A percentile compares a stretch with the other conserved stretches of the same genome.
Conservation (phyloP, 1,140 invertebrate genomes). For the Meloidogyne hapla region DNA sequence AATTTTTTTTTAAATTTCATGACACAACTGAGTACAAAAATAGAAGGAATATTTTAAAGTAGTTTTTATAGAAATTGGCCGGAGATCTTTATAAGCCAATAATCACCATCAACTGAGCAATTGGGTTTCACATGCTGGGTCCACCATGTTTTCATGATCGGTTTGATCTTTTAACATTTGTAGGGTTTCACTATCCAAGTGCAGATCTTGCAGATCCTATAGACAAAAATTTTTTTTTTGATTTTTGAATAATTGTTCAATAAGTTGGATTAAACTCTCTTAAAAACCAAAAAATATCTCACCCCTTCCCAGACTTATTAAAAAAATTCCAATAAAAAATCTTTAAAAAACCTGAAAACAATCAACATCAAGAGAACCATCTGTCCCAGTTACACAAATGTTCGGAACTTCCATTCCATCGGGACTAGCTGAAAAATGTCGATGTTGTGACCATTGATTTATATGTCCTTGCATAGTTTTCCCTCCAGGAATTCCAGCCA, state of each 20-base stretch:
- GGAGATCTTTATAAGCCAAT: neutral
- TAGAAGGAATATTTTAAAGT: neutral
- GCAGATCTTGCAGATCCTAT: conserved; percentile 36
- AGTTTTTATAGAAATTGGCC: neutral
- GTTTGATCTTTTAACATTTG: conserved; percentile 42
- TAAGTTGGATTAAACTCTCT: neutral
- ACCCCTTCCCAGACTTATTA: neutral
- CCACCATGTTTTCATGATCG: conserved; percentile 10
- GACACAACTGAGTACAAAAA: neutral
- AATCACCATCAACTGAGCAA: conserved; percentile 40
- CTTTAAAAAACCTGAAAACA: conserved; percentile 42
- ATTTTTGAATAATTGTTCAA: too few species aligned
- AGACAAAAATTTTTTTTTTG: neutral
- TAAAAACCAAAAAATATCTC: neutral
- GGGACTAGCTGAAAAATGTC: conserved; percentile 53
- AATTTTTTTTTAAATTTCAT: neutral
- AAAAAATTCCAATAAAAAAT: neutral
- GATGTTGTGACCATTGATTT: conserved; percentile 42
- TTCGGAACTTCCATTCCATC: conserved; percentile 49
- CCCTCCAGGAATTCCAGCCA: neutral
- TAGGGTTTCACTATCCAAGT: conserved; percentile 46
- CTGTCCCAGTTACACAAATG: conserved; percentile 48
- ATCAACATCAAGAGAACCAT: conserved; percentile 44
- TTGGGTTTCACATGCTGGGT: conserved; percentile 45
- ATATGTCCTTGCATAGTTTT: conserved; percentile 4